Evolutionary conservation across 2,888 invertebrate species (phyloP), one percentile per base, ranked within the genome.

Genomic region (Acutogordius australiensis): DNA sequence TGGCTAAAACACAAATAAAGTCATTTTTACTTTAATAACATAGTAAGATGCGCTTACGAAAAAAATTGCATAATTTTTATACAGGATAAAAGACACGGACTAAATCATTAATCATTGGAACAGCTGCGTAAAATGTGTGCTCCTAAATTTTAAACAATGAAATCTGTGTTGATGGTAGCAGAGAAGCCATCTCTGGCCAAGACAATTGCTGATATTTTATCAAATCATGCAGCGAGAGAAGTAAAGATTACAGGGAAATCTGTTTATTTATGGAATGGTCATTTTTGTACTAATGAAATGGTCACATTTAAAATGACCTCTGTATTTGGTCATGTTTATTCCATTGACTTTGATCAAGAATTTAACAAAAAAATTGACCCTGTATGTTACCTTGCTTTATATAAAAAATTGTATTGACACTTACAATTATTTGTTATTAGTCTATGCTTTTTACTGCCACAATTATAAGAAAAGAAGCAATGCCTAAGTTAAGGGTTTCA

Each of bases 281-380:
- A 73, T 1, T 87, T 90, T 68, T 45, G 60, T 45, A 78, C 76
- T 21, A n/a, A n/a, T n/a, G 51, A 51, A 51, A 8, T 13, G 18
- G 51, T 51, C 26, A 23, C 23, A n/a, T 51, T 51, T 23, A 51
- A 51, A 73, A 91, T 97, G 84, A 97, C 94, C 1, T 90, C 91
- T 0, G 97, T 97, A 0, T 97, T 91, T 70, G 97, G 97, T 0
- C 97, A 99, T 75, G 91, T 97, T 0, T 86, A 90, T 84, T 81
- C 81, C 45, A 75, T 90, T 65, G 94, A 97, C 74, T 99, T 97
- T 68, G 64, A 65, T 58, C 67, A 68, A 13, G 88, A 87, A 73
- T 97, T 84, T 70, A 97, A 94, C 70, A 90, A 85, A 67, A 78
- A 79, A 68, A 87, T 88, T 1, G 94, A 97, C 72, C 97, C 97